phyloP scores from a whole-genome alignment of 2,113 vertebrate genomes.

The Cynoglossus semilaevis region DNA sequence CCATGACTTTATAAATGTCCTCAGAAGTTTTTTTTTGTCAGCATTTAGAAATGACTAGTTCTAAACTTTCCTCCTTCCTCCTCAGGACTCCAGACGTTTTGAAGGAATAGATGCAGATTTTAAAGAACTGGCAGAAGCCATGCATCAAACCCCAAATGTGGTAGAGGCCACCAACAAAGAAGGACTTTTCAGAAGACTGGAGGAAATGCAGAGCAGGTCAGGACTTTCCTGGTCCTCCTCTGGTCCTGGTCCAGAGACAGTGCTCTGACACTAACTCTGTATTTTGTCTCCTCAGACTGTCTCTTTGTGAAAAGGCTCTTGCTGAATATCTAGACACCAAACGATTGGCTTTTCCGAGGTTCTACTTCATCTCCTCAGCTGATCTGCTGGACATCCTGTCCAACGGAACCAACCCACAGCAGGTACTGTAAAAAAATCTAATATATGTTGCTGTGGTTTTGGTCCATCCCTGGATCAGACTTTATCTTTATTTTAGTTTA shows the following conservation, averaged over 20 bases:
- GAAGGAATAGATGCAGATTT: constrained; percentile 89
- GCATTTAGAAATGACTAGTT: too few relatives aligned
- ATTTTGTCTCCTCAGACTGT: constrained; percentile 75
- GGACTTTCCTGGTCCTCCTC: neutral
- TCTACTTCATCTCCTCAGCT: constrained; percentile 97
- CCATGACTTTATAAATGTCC: too few relatives aligned
- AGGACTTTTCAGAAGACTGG: constrained; percentile 85
- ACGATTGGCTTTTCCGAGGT: constrained; percentile 90
- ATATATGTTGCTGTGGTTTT: too few relatives aligned
- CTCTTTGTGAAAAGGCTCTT: constrained; percentile 93
- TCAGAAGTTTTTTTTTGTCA: too few relatives aligned
- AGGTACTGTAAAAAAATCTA: constrained; percentile 54
- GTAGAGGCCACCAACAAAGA: constrained; percentile 87
- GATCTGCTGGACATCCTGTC: constrained; percentile 95
- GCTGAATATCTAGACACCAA: constrained; percentile 93
- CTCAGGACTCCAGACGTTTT: constrained; percentile 88
- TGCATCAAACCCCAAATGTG: constrained; percentile 86
- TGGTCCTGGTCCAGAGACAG: too few relatives aligned
- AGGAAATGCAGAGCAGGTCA: constrained; percentile 90
- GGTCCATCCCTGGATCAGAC: neutral
- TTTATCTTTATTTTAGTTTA: too few relatives aligned
- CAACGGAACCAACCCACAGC: constrained; percentile 86
- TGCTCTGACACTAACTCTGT: neutral
- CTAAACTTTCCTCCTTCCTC: constrained; percentile 51
- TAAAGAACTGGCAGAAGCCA: constrained; percentile 81